phyloP scores from a whole-genome alignment of 2,113 vertebrate species.

The Pygoscelis antarcticus region DNA sequence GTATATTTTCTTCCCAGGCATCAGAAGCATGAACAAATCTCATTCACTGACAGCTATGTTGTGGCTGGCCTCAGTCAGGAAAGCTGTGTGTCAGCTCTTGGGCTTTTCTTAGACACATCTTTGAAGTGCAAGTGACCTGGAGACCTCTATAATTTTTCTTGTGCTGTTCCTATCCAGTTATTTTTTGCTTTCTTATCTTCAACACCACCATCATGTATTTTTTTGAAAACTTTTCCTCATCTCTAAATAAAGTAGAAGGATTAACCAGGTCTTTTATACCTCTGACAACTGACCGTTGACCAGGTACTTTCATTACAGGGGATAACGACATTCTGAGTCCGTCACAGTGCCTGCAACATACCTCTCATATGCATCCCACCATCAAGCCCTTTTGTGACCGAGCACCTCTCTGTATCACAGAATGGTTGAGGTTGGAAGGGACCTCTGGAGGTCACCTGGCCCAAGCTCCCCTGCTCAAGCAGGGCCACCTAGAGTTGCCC shows the following conservation, averaged over 20 bases:
- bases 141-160: background rate
- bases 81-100: background rate
- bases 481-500: background rate
- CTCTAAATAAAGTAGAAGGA: background rate
- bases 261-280: background rate
- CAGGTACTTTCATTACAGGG: background rate
- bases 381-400: too few relatives aligned
- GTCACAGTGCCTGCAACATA: too few relatives aligned
- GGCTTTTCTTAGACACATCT: background rate
- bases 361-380: too few relatives aligned
- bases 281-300: background rate
- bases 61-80: too few relatives aligned
- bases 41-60: too few relatives aligned
- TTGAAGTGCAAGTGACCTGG: background rate
- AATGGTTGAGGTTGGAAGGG: too few relatives aligned
- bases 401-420: background rate
- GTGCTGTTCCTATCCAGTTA: background rate
- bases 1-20: background rate
- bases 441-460: background rate
- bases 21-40: rapidly evolving
- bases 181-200: background rate
- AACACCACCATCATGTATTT: background rate
- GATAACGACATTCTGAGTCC: rapidly evolving
- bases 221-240: background rate
- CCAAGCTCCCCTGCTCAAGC: background rate